A percentile compares a stretch with the other conserved stretches of the same genome.
Conservation (phyloP, 2,797 vertebrate species). For the Chloroceryle amazona region DNA sequence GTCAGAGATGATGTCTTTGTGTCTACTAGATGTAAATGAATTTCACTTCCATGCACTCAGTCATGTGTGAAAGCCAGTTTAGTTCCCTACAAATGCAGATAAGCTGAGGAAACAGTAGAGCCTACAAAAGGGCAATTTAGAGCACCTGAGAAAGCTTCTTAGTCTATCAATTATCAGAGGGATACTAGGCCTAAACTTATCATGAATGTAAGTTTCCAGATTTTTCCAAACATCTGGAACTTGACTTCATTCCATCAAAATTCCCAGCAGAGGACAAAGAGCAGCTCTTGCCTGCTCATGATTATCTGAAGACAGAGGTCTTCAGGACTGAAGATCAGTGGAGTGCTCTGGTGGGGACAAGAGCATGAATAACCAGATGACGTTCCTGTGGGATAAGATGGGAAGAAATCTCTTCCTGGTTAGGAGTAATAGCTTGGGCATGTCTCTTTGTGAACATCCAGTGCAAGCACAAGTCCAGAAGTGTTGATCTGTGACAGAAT, state of each 20-base stretch:
- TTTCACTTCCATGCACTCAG: background rate
- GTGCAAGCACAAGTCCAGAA: background rate
- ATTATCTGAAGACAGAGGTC: background rate
- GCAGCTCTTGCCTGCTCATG: background rate
- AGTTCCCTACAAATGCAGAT: background rate
- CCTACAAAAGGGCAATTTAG: background rate
- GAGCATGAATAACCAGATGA: background rate
- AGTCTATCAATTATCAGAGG: background rate
- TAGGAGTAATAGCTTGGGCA: background rate
- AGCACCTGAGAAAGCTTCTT: background rate
- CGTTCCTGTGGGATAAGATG: background rate
- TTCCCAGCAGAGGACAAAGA: background rate
- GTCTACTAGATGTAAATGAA: background rate
- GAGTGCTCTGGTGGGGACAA: background rate
- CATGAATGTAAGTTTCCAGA: background rate
- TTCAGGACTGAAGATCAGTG: background rate
- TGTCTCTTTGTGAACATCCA: background rate
- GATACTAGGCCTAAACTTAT: background rate
- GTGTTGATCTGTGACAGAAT: background rate
- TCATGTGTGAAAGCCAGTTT: background rate
- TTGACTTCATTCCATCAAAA: background rate
- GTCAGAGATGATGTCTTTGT: background rate
- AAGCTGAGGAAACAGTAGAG: background rate
- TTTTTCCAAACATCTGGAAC: background rate
- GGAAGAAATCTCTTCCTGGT: background rate